Percentiles rank a stretch among this genome's conserved stretches.
These are phyloP conservation scores for Zaprionus tsacasi DNA, from an alignment of 1,140 invertebrate genomes.

Conservation along the genomic window DNA sequence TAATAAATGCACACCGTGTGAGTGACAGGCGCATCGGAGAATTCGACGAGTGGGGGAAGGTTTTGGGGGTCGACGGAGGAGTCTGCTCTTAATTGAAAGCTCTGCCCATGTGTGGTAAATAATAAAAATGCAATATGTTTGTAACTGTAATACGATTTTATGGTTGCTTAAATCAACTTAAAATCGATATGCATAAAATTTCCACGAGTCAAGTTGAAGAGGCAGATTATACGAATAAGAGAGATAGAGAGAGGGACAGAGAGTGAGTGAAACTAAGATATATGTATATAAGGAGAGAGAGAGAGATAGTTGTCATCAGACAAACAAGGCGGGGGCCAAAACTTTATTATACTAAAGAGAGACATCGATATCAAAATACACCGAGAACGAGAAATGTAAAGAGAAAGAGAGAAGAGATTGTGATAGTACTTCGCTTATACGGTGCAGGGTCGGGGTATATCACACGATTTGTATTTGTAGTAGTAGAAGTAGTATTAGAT, in stretches of 20 bases:
- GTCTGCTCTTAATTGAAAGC: conserved; percentile 63
- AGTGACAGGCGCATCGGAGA: conserved; percentile 35
- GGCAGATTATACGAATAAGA: conserved; percentile 19
- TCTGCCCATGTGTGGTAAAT: conserved; percentile 48
- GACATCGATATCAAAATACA: conserved; percentile 37
- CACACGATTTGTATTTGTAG: conserved; percentile 42
- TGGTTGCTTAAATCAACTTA: neutral
- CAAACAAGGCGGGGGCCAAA: conserved; percentile 19
- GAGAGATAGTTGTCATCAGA: conserved; percentile 6
- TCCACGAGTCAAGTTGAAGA: conserved; percentile 11
- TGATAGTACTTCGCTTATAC: conserved; percentile 50
- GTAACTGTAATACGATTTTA: conserved; percentile 3
- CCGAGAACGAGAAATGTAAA: conserved; percentile 17
- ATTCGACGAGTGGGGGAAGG: neutral
- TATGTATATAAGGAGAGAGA: too few relatives aligned
- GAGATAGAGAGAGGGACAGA: conserved; percentile 18
- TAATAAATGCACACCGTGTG: conserved; percentile 48
- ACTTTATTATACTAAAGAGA: conserved; percentile 23
- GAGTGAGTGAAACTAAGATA: neutral
- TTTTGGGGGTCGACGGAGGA: neutral
- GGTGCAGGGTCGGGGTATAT: conserved; percentile 35
- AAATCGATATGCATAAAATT: conserved; percentile 27
- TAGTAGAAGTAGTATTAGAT: conserved; percentile 36
- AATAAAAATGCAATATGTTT: conserved; percentile 54
- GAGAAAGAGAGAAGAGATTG: neutral